Evolutionary conservation across 2,888 invertebrate genomes (phyloP).

Genomic region (Eucera pruinosa): DNA sequence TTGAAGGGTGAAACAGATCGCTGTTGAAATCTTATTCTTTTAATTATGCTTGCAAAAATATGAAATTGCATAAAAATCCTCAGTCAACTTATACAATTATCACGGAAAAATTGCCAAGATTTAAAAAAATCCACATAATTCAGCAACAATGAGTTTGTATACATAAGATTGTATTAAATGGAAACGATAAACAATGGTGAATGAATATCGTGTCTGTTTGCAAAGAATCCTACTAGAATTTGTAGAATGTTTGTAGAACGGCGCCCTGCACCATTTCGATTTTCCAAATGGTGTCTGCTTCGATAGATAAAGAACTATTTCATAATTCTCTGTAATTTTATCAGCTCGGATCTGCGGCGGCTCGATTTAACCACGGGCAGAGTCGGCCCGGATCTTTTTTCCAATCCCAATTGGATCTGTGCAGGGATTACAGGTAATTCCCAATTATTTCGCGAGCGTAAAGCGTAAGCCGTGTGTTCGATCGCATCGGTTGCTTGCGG

Average conservation of each 20-base stretch:
- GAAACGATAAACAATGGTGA: too few relatives aligned
- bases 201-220: too few relatives aligned
- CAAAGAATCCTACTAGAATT: too few relatives aligned
- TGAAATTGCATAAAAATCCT: too few relatives aligned
- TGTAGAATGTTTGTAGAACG: neutral
- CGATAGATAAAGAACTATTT: neutral
- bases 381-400: neutral
- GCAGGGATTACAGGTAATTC: slow-evolving; percentile 50
- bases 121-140: too few relatives aligned
- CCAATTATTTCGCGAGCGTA: slow-evolving; percentile 64
- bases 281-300: neutral
- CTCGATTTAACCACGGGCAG: neutral
- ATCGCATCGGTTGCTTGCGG: slow-evolving; percentile 34
- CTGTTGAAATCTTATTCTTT: too few relatives aligned
- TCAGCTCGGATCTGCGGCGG: neutral
- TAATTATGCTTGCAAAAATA: too few relatives aligned
- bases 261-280: neutral
- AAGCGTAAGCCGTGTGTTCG: slow-evolving; percentile 54
- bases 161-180: too few relatives aligned
- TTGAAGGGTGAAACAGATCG: too few relatives aligned
- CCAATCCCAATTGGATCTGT: slow-evolving; percentile 19
- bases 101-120: too few relatives aligned
- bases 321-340: slow-evolving; percentile 31
- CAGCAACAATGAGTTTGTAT: too few relatives aligned
- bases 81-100: too few relatives aligned